Evolutionary conservation across 2,888 invertebrate genomes (phyloP), one percentile per base, ranked within the genome.

Genomic region (Galerucella pusilla): DNA sequence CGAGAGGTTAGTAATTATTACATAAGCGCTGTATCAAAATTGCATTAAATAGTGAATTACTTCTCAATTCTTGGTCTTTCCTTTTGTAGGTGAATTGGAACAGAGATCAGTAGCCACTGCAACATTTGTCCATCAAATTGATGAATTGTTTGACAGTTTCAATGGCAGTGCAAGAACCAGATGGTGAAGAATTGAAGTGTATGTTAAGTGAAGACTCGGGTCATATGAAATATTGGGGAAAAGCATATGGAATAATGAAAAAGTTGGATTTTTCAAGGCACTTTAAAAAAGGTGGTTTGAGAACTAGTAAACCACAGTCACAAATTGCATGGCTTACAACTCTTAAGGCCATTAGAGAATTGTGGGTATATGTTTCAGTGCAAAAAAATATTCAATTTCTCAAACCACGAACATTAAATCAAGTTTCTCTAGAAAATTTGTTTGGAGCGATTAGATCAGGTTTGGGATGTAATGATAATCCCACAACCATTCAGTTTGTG

Each of bases 391-490:
- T 68, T 68, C 16, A 59, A 11, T 68, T 20, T 16, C 68, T 68
- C 11, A 68, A 59, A 42, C 42, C n/a, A 11, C 28, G 60, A 68
- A 59, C 35, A 42, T 45, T 68, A 20, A 68, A 68, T 59, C 68
- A 68, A 68, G 68, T 60, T 68, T 20, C 16, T 20, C 46, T 68
- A 9, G 68, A 68, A 68, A 68, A 68, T 68, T 68, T 68, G 35
- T 68, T 68, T 68, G 68, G 68, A 57, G 28, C 60, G 20, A 68
- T 68, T n/a, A 68, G 68, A 59, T 57, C 35, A 45, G 68, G 68
- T 57, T 59, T 68, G 59, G 68, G 68, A 35, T 68, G 46, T 20
- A 68, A 68, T 68, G 68, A 68, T 45, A 68, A 68, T 59, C 68
- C 59, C 57, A 68, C 68, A 35, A 68, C 68, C 9, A 59, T 42